Percentiles rank a stretch among this genome's conserved stretches.
phyloP scores from a whole-genome alignment of 1,140 invertebrate species.

The Heliconius hermathena region DNA sequence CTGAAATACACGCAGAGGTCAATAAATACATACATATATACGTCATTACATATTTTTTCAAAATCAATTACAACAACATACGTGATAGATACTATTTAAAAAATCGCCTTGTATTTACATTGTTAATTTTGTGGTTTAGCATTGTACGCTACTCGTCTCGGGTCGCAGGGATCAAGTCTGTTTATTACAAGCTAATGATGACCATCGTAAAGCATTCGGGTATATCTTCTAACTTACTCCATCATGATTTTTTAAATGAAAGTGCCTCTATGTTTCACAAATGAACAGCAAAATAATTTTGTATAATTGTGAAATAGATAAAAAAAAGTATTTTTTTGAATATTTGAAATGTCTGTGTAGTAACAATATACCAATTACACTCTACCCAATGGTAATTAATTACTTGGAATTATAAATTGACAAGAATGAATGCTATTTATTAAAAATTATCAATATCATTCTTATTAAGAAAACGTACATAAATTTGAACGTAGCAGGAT shows the following conservation, averaged over 20 bases:
- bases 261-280: no score
- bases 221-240: background rate
- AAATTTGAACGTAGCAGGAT: no score
- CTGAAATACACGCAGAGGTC: background rate
- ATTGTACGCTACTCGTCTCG: background rate
- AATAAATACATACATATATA: background rate
- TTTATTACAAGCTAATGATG: background rate
- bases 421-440: no score
- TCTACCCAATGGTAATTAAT: no score
- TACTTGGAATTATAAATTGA: no score
- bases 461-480: no score
- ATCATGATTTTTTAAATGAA: background rate
- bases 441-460: no score
- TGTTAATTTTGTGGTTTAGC: background rate
- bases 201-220: background rate
- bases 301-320: no score
- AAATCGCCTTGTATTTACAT: background rate
- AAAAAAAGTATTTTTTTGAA: no score
- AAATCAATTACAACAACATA: background rate
- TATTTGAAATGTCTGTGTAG: no score
- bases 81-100: background rate
- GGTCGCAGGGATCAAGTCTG: background rate
- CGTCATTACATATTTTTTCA: background rate
- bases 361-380: no score
- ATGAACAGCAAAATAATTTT: no score